A percentile compares a stretch with the other conserved stretches of the same genome.
These are phyloP conservation scores for Esox lucius DNA, from an alignment of 2,797 vertebrate genomes.

Conservation along the genomic window DNA sequence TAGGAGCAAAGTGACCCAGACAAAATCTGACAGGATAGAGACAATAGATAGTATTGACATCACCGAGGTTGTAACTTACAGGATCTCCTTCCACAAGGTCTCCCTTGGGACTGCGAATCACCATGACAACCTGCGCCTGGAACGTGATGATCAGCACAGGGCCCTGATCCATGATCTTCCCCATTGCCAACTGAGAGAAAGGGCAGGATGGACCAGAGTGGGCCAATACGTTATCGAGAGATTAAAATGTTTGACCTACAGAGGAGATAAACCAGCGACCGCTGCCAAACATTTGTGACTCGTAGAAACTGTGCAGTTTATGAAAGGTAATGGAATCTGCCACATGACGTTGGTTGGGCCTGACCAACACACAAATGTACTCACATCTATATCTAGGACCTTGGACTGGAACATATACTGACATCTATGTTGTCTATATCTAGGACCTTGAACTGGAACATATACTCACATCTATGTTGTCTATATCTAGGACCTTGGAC, in stretches of 20 bases:
- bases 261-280: background rate
- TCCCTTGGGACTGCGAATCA: constrained; percentile 84
- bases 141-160: constrained; percentile 93
- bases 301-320: background rate
- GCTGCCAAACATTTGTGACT: background rate
- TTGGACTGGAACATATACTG: too few relatives aligned
- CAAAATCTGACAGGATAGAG: background rate
- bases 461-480: constrained; percentile 80
- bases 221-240: background rate
- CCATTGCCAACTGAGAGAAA: constrained; percentile 84
- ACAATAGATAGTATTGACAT: too few relatives aligned
- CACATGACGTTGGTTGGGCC: background rate
- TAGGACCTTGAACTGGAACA: too few relatives aligned
- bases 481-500: constrained; percentile 88
- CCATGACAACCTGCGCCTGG: constrained; percentile 92
- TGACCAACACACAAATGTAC: constrained; percentile 47
- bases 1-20: background rate
- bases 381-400: constrained; percentile 73
- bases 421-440: too few relatives aligned
- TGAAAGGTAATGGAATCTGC: background rate
- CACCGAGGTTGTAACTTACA: constrained; percentile 68
- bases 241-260: too few relatives aligned
- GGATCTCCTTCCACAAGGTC: constrained; percentile 90
- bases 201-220: background rate
- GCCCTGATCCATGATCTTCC: constrained; percentile 96